These are phyloP conservation scores for Drosophila buzzatii DNA, from an alignment of 2,888 invertebrate species.

Conservation along the genomic window DNA sequence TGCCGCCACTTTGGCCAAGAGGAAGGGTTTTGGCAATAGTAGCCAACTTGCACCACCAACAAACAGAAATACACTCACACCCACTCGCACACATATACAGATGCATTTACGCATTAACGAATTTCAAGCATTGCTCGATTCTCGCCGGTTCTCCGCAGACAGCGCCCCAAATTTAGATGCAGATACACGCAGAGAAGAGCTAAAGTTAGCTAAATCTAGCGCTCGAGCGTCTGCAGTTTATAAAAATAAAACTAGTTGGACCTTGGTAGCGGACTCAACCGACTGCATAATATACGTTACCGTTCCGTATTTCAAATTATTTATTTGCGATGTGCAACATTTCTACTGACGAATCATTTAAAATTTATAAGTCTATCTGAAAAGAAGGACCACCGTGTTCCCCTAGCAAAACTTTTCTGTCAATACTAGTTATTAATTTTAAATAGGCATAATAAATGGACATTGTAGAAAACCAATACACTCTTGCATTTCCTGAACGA, in stretches of 20 bases:
- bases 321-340: too few species aligned
- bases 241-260: background rate
- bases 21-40: conserved; percentile 32
- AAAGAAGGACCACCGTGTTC: background rate
- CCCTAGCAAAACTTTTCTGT: background rate
- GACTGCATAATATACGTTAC: background rate
- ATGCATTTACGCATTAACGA: conserved; percentile 37
- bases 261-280: background rate
- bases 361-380: background rate
- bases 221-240: conserved; percentile 12
- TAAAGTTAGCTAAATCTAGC: conserved; percentile 40
- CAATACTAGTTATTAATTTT: background rate
- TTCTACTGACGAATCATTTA: too few species aligned
- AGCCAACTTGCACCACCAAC: conserved; percentile 32
- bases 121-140: conserved; percentile 37
- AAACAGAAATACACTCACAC: conserved; percentile 29
- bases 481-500: background rate
- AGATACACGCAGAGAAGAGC: conserved; percentile 21
- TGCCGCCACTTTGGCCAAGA: conserved; percentile 26
- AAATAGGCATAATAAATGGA: background rate
- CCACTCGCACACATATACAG: background rate
- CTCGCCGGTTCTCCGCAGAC: conserved; percentile 25
- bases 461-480: background rate
- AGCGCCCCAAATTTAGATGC: conserved; percentile 60
- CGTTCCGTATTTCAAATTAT: background rate